phyloP scores from a whole-genome alignment of 2,113 vertebrate genomes.

The Salminus brasiliensis region DNA sequence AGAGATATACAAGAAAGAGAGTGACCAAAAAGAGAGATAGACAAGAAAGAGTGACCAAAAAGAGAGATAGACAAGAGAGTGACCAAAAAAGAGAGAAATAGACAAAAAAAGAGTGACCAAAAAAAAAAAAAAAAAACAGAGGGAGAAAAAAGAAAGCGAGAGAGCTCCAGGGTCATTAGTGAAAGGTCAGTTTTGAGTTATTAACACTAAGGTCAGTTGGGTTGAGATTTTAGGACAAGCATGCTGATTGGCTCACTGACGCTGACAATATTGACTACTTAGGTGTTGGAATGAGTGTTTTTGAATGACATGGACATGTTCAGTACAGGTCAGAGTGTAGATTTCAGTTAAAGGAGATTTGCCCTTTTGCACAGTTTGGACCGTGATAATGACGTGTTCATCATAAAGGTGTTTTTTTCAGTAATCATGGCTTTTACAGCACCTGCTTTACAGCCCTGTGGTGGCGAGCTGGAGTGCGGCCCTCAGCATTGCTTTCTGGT shows the following conservation, averaged over 20 bases:
- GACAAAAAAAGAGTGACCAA: too few species aligned
- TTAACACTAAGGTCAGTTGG: slow-evolving; percentile 21
- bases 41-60: too few species aligned
- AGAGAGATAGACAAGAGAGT: too few species aligned
- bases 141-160: slow-evolving; percentile 34
- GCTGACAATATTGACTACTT: too few species aligned
- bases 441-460: not conserved
- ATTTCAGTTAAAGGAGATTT: not conserved
- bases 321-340: not conserved
- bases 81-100: too few species aligned
- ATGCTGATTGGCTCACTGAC: too few species aligned
- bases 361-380: slow-evolving; percentile 4
- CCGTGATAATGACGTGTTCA: not conserved
- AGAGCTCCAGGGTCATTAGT: slow-evolving; percentile 27
- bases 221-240: too few species aligned
- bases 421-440: not conserved
- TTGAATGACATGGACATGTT: too few species aligned
- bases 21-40: too few species aligned
- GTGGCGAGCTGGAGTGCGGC: not conserved
- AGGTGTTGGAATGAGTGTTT: too few species aligned
- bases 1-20: too few species aligned
- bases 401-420: not conserved
- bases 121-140: too few species aligned
- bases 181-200: slow-evolving; percentile 19
- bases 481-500: not conserved